These are phyloP conservation scores for Dicroscelio sp. DNA, from an alignment of 2,888 invertebrate genomes.

Conservation along the genomic window DNA sequence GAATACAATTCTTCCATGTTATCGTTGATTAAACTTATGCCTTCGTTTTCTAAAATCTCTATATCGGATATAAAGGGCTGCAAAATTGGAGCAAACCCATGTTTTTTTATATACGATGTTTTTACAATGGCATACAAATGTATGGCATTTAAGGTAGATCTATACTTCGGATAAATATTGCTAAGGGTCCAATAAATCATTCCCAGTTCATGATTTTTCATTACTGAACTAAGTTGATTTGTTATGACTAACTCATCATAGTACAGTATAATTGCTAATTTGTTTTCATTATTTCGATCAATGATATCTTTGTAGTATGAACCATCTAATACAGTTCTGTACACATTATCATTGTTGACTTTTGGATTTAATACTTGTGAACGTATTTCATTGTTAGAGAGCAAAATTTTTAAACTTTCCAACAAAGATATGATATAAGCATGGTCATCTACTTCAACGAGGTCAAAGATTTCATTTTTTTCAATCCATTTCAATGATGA, in stretches of 20 bases:
- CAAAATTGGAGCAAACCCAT: slow-evolving; percentile 64
- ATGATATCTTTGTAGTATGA: neutral
- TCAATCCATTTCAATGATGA: neutral
- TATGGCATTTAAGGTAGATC: slow-evolving; percentile 9
- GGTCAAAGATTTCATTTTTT: neutral
- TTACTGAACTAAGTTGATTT: slow-evolving; percentile 39
- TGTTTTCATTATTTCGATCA: neutral
- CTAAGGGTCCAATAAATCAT: slow-evolving; percentile 47
- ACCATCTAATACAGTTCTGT: slow-evolving; percentile 15
- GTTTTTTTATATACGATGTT: slow-evolving; percentile 62
- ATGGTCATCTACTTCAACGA: slow-evolving; percentile 51
- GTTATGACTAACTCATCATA: slow-evolving; percentile 16
- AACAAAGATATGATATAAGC: slow-evolving; percentile 76
- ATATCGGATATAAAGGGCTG: slow-evolving; percentile 70
- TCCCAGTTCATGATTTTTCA: slow-evolving; percentile 19
- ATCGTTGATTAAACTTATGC: slow-evolving; percentile 35
- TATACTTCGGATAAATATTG: neutral
- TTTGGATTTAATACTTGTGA: neutral
- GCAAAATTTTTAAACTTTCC: slow-evolving; percentile 59
- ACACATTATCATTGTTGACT: neutral
- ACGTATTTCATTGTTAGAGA: neutral
- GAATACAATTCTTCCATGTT: slow-evolving; percentile 12
- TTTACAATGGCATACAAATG: slow-evolving; percentile 76
- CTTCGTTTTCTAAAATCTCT: no score
- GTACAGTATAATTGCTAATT: slow-evolving; percentile 2